Conservation (phyloP, 2,113 vertebrate species). For the Donacobius atricapilla region DNA sequence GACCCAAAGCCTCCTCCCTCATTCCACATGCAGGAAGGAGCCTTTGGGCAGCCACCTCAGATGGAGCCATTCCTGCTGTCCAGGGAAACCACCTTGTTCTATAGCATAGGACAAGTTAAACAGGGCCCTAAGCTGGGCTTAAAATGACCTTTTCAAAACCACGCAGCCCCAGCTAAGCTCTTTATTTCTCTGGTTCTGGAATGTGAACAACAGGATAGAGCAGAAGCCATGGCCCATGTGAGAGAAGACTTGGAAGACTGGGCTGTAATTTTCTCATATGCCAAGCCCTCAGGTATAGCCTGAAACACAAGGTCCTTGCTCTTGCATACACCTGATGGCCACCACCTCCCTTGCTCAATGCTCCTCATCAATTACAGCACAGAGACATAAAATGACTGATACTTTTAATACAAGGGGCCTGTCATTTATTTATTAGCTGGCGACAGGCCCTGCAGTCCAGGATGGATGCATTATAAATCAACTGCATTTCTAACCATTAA, state of each 20-base stretch:
- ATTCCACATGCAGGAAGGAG: neutral
- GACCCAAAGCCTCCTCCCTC: neutral
- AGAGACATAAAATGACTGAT: conserved; percentile 74
- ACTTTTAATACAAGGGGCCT: conserved; percentile 82
- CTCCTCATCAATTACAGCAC: conserved; percentile 61
- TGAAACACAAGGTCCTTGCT: neutral
- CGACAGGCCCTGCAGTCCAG: conserved; percentile 74
- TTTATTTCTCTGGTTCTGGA: neutral
- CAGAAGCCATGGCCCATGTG: neutral
- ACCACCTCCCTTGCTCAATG: neutral
- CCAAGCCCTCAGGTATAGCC: neutral
- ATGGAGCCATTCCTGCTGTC: neutral
- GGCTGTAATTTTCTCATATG: neutral
- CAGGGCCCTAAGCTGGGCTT: neutral
- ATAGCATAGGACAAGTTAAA: neutral
- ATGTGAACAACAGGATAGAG: neutral
- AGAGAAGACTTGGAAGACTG: neutral
- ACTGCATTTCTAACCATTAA: conserved; percentile 81
- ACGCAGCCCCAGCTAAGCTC: neutral
- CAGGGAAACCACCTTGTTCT: neutral
- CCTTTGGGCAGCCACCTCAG: neutral
- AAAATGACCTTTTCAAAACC: neutral
- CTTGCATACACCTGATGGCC: neutral
- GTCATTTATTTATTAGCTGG: conserved; percentile 91
- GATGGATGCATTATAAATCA: conserved; percentile 88